Percentiles rank a stretch among this genome's conserved stretches.
Evolutionary conservation across 2,113 vertebrate genomes (phyloP).

Genomic region (Lamprologus callipterus): DNA sequence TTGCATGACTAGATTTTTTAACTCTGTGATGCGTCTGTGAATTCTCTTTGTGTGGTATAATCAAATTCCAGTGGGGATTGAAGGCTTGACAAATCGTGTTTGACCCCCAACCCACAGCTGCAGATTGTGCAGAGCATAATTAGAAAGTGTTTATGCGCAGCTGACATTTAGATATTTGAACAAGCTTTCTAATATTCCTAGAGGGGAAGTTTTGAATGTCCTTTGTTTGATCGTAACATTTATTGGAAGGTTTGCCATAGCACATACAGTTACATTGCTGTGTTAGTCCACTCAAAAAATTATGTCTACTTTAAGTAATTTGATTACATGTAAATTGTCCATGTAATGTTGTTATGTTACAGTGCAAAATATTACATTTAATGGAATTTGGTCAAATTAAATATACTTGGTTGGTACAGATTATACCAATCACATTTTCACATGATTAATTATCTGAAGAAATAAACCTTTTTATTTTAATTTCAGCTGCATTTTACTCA

Average conservation of each 20-base stretch:
- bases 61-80: conserved; percentile 22
- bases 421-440: background rate
- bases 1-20: background rate
- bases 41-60: background rate
- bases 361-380: background rate
- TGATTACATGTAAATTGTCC: background rate
- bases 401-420: background rate
- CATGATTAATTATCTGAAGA: background rate
- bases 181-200: conserved; percentile 60
- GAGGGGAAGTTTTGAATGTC: conserved; percentile 25
- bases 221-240: conserved; percentile 58
- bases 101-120: conserved; percentile 45
- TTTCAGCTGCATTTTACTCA: background rate
- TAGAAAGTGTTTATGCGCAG: conserved; percentile 70
- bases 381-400: background rate
- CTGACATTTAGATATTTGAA: conserved; percentile 76
- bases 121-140: conserved; percentile 50
- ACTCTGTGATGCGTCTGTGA: background rate
- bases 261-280: background rate
- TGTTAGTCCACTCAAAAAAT: background rate
- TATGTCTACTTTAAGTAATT: background rate
- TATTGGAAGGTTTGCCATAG: conserved; percentile 9
- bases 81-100: conserved; percentile 33
- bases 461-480: background rate
- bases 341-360: background rate